Conservation (phyloP, 2,113 vertebrate species). For the Anoura caudifer region DNA sequence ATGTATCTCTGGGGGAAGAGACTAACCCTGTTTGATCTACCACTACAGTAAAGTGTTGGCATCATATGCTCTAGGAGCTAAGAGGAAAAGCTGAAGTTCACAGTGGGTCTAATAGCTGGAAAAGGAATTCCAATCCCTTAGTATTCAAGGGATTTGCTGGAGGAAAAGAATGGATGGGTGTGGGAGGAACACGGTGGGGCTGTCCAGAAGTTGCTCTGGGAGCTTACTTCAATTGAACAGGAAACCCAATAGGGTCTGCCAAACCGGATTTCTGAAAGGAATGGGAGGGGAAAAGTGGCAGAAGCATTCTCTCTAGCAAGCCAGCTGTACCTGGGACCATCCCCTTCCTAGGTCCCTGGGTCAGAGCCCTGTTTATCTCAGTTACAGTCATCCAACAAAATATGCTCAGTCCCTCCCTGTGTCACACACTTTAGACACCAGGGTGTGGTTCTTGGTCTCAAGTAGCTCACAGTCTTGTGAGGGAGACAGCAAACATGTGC, state of each 20-base stretch:
- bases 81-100: not conserved
- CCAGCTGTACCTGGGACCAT: not conserved
- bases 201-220: not conserved
- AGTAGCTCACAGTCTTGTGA: not conserved
- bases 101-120: not conserved
- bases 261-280: slow-evolving; percentile 55
- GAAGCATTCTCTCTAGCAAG: not conserved
- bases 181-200: not conserved
- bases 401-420: not conserved
- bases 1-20: not conserved
- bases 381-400: not conserved
- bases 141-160: not conserved
- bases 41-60: not conserved
- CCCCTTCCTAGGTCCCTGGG: not conserved
- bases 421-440: not conserved
- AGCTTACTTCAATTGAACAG: slow-evolving; percentile 5
- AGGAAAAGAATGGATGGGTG: not conserved
- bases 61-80: not conserved
- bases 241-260: slow-evolving; percentile 11
- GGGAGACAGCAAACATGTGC: not conserved
- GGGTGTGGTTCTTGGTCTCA: not conserved
- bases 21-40: not conserved
- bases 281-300: slow-evolving; percentile 22
- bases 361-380: not conserved
- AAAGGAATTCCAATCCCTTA: not conserved